Conservation (phyloP, 2,113 vertebrate species). For the Panthera leo region DNA sequence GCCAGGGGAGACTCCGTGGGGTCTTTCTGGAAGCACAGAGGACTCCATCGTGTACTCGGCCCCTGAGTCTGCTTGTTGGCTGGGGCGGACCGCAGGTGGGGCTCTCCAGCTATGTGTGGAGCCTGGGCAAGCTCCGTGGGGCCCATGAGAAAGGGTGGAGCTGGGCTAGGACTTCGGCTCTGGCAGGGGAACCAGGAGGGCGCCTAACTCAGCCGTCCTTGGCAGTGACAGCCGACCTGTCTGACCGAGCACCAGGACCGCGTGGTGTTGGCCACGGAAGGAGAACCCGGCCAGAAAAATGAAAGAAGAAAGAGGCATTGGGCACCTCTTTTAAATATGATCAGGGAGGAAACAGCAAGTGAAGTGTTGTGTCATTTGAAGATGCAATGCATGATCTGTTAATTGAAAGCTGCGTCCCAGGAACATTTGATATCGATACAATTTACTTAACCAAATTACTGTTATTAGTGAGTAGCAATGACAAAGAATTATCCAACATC, state of each 20-base stretch:
- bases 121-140: not conserved
- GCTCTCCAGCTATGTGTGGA: too few species aligned
- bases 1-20: not conserved
- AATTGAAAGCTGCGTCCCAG: slow-evolving; percentile 59
- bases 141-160: not conserved
- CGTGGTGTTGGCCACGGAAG: not conserved
- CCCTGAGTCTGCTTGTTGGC: not conserved
- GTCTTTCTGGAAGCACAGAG: not conserved
- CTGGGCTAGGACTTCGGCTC: not conserved
- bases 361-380: slow-evolving; percentile 52
- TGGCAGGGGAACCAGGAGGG: not conserved
- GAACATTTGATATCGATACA: slow-evolving; percentile 64
- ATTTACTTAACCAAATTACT: slow-evolving; percentile 75
- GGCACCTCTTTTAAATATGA: not conserved
- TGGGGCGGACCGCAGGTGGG: not conserved
- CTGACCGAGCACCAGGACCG: fast-evolving
- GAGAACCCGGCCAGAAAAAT: not conserved
- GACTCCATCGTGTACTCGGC: not conserved
- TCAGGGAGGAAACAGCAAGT: not conserved
- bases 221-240: fast-evolving
- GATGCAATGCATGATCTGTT: slow-evolving; percentile 43
- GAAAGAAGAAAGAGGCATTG: not conserved
- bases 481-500: slow-evolving; percentile 63
- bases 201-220: not conserved
- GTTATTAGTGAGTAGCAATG: slow-evolving; percentile 68